Evolutionary conservation across 2,888 invertebrate species (phyloP), one percentile per base, ranked within the genome.

Genomic region (Leucozona laternaria): DNA sequence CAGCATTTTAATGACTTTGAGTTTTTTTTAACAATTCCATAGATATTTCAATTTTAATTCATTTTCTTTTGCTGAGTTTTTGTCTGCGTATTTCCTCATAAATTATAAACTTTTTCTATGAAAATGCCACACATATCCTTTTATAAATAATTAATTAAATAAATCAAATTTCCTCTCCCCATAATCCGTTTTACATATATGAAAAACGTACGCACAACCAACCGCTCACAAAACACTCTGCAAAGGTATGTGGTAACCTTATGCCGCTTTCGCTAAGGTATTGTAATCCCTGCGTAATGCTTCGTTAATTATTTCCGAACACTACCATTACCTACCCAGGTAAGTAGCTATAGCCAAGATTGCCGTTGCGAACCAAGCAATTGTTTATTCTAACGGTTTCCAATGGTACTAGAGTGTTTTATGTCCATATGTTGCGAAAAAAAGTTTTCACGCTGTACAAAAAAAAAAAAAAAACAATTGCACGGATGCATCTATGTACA

Each of bases 381-480:
- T 78, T 83, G 82, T 68, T 79, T 66, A 72, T 70, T 45, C 73
- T 83, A 73, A 79, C 82, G 73, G 78, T 66, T 28, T 64, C 17
- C 28, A 48, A 28, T 48, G 20, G 45, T 57, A 20, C 3, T 45
- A 57, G 43, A 15, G 43, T 28, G 60, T 58, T 20, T 20, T 45
- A 37, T 60, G 55, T 72, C 34, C n/a, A 60, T n/a, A n/a, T 48
- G 17, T 72, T 25, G 66, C 58, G 13, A 50, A 71, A 68, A 78
- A 78, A 72, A 72, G 50, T 45, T 68, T 28, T 57, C 43, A 17
- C 71, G 28, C 43, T 48, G 34, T 20, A 37, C 20, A 40, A 37
- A 50, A 58, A 68, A 78, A 48, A 15, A 34, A 34, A 31, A 71
- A 57, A 81, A n/a, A n/a, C n/a, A n/a, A 64, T 72, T 66, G 25